Percentiles rank a stretch among this genome's conserved stretches.
Conservation (phyloP, 2,888 invertebrate genomes). For the Lumbricus terrestris region DNA sequence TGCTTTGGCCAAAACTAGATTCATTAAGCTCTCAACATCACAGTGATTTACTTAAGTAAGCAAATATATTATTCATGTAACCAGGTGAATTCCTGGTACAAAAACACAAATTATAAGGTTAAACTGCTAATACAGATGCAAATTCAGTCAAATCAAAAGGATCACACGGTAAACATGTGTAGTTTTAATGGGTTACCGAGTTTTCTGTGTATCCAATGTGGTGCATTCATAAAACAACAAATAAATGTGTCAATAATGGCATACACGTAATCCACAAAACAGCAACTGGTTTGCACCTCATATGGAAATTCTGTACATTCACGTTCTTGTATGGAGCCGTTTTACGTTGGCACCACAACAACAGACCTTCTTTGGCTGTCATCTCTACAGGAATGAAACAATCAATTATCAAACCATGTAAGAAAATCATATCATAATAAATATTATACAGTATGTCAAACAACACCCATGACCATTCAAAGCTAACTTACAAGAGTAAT, state of each 20-base stretch:
- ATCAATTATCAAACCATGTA: background rate
- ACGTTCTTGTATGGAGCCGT: conserved; percentile 99
- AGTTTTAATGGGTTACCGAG: background rate
- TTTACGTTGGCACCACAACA: conserved; percentile 99
- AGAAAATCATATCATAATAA: background rate
- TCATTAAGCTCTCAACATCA: background rate
- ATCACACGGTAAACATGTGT: background rate
- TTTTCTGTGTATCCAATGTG: background rate
- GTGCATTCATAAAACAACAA: background rate
- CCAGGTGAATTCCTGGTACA: too few relatives aligned
- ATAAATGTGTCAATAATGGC: background rate
- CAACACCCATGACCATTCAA: background rate
- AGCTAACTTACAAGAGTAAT: background rate
- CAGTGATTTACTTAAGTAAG: background rate
- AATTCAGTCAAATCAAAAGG: too few relatives aligned
- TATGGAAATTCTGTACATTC: conserved; percentile 99
- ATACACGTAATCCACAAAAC: background rate
- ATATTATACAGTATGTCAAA: background rate
- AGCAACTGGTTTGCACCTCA: conserved; percentile 63
- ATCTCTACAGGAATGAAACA: conserved; percentile 50
- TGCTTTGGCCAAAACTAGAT: background rate
- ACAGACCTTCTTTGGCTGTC: conserved; percentile 98
- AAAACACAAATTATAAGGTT: too few relatives aligned
- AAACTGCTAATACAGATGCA: too few relatives aligned
- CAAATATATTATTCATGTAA: too few relatives aligned